Percentiles rank a stretch among this genome's conserved stretches.
Evolutionary conservation across 2,888 invertebrate species (phyloP).

Genomic region (Drosophila austrosaltans): DNA sequence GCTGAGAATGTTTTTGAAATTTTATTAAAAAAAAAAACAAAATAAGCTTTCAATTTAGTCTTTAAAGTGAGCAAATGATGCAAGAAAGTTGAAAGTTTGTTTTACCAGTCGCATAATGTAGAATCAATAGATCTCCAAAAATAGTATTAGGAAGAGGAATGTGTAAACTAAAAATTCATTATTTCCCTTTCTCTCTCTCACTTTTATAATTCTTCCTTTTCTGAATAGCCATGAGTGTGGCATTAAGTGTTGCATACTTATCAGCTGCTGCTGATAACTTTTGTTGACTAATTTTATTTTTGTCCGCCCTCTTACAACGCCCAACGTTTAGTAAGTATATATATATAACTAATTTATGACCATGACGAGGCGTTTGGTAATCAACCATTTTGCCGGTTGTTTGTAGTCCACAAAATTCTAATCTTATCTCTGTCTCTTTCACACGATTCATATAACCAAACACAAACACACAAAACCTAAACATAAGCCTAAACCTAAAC

Average conservation of each 20-base stretch:
- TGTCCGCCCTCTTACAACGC: constrained; percentile 24
- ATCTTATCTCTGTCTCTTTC: constrained; percentile 28
- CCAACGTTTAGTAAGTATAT: background rate
- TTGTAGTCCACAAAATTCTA: constrained; percentile 23
- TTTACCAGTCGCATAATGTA: too few relatives aligned
- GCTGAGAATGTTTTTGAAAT: background rate
- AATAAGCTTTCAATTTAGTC: background rate
- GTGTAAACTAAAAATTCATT: background rate
- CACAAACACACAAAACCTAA: background rate
- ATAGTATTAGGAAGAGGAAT: background rate
- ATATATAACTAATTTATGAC: constrained; percentile 32
- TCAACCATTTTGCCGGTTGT: constrained; percentile 13
- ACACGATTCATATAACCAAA: background rate
- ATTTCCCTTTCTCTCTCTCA: background rate
- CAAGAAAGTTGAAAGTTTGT: background rate
- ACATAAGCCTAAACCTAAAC: background rate
- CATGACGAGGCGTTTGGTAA: constrained; percentile 40
- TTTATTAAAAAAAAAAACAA: background rate
- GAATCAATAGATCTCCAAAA: too few relatives aligned
- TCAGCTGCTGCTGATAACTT: constrained; percentile 29
- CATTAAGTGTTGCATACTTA: constrained; percentile 40
- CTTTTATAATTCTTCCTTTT: background rate
- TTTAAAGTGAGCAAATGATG: background rate
- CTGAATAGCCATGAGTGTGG: background rate
- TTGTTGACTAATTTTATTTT: constrained; percentile 22